These are phyloP conservation scores for Anastrepha ludens DNA, from an alignment of 1,140 invertebrate species.

Conservation along the genomic window DNA sequence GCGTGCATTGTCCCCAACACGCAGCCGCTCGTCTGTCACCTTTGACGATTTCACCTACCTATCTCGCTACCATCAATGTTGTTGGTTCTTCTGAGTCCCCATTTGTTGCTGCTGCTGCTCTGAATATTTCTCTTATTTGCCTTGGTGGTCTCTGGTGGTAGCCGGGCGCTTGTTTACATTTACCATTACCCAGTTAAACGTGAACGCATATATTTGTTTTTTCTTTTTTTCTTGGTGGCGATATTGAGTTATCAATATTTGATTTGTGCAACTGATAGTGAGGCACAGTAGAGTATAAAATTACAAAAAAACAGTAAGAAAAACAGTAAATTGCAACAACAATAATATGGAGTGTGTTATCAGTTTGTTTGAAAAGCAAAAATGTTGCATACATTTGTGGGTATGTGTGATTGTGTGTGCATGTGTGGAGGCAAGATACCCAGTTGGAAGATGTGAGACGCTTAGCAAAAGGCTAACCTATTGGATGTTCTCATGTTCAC, in stretches of 20 bases:
- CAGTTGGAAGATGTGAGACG: background rate
- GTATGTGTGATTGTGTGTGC: background rate
- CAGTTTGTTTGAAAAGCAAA: background rate
- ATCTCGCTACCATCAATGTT: slow-evolving; percentile 4
- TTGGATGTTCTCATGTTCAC: too few species aligned
- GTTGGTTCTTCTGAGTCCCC: background rate
- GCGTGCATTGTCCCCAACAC: background rate
- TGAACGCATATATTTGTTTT: slow-evolving; percentile 11
- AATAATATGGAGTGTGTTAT: background rate
- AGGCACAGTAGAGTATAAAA: background rate
- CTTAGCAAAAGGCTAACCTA: too few species aligned
- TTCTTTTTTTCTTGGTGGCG: slow-evolving; percentile 4
- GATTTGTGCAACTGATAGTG: slow-evolving; percentile 50
- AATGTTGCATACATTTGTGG: background rate
- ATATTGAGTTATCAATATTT: slow-evolving; percentile 45
- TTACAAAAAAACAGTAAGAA: background rate
- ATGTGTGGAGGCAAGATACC: background rate
- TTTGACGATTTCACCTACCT: slow-evolving; percentile 36
- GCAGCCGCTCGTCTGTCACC: slow-evolving; percentile 12
- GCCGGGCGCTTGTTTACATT: slow-evolving; percentile 36
- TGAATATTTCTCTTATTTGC: background rate
- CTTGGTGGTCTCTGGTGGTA: slow-evolving; percentile 45
- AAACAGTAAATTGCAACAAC: background rate
- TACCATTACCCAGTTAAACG: slow-evolving; percentile 30
- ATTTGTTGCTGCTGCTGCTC: background rate